A percentile compares a stretch with the other conserved stretches of the same genome.
These are phyloP conservation scores for Lagenorhynchus albirostris DNA, from an alignment of 2,113 vertebrate genomes.

Conservation along the genomic window DNA sequence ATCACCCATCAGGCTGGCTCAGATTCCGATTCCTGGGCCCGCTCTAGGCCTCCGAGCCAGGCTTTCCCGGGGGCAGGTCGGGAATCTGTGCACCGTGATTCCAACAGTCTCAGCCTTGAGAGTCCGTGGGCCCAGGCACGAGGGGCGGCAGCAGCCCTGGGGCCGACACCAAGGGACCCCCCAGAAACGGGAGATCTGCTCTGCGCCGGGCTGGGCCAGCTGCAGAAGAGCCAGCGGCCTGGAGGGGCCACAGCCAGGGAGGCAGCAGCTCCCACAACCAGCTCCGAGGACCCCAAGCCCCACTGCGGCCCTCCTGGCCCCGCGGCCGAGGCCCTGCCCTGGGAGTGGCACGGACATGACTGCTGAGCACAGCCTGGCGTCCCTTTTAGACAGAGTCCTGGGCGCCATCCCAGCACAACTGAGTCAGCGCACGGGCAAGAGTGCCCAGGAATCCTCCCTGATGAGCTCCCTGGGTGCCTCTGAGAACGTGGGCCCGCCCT, in stretches of 20 bases:
- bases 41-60: not conserved
- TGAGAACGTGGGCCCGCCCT: accelerated
- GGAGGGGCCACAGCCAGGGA: not conserved
- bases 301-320: not conserved
- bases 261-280: not conserved
- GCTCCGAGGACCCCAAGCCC: not conserved
- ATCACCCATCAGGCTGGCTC: not conserved
- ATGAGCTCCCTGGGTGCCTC: not conserved
- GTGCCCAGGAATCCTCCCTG: not conserved
- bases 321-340: not conserved
- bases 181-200: not conserved
- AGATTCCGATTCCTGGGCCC: not conserved
- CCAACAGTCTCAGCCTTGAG: not conserved
- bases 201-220: not conserved
- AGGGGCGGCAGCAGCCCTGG: not conserved
- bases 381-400: not conserved
- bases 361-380: too few relatives aligned
- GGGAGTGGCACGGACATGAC: not conserved
- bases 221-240: not conserved
- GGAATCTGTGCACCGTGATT: not conserved
- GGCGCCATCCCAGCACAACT: not conserved
- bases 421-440: not conserved
- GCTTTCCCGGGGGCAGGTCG: not conserved
- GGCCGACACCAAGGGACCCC: not conserved
- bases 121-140: not conserved